Evolutionary conservation across 1,140 invertebrate species (phyloP).

Genomic region (Drosophila teissieri): DNA sequence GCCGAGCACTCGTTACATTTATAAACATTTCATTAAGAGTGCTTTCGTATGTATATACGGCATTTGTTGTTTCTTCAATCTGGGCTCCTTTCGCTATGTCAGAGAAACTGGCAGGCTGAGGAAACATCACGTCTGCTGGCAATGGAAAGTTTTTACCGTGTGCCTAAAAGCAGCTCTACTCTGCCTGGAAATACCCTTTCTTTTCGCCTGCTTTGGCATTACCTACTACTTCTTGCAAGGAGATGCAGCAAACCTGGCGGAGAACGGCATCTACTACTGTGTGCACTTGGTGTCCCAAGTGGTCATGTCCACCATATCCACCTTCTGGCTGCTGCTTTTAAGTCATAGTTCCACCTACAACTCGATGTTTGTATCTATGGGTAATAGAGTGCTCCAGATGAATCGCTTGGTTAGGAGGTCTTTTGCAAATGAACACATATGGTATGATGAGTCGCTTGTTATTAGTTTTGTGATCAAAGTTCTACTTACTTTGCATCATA

Average conservation of each 20-base stretch:
- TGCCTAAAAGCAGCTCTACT: conserved; percentile 3
- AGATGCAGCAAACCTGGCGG: neutral
- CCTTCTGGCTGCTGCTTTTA: conserved; percentile 4
- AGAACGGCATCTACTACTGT: conserved; percentile 26
- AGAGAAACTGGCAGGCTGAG: neutral
- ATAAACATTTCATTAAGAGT: neutral
- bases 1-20: neutral
- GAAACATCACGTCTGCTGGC: conserved; percentile 12
- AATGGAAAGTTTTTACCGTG: conserved; percentile 5
- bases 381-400: conserved; percentile 14
- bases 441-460: conserved; percentile 8
- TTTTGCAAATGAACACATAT: neutral
- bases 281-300: neutral
- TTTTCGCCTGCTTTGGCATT: too few relatives aligned
- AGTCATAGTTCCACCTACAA: conserved; percentile 12
- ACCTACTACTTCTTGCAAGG: neutral
- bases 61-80: conserved; percentile 13
- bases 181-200: conserved; percentile 14
- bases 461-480: conserved; percentile 16
- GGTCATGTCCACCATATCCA: conserved; percentile 6
- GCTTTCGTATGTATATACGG: neutral
- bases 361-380: neutral
- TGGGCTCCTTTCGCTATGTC: conserved; percentile 29
- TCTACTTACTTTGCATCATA: conserved; percentile 1
- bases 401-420: neutral